Conservation (phyloP, 2,888 invertebrate genomes). For the Cryptosula pallasiana region DNA sequence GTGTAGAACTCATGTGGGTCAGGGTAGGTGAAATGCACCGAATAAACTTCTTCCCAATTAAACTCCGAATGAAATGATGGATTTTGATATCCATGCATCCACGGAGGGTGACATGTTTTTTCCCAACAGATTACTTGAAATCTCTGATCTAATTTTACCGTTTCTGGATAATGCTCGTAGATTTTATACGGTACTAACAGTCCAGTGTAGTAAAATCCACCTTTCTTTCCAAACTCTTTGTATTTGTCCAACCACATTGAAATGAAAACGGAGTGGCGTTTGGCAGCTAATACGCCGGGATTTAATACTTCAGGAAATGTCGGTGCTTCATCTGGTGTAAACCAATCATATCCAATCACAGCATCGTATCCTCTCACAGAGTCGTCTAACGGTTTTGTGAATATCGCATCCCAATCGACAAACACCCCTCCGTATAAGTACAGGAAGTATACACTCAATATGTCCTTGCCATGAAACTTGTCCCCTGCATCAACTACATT, state of each 20-base stretch:
- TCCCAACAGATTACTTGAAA: conserved; percentile 22
- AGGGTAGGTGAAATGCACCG: conserved; percentile 12
- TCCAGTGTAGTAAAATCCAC: conserved; percentile 19
- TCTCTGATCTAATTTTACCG: not conserved
- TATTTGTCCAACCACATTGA: conserved; percentile 21
- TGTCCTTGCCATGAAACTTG: conserved; percentile 41
- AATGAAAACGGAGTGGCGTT: conserved; percentile 13
- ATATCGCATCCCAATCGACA: conserved; percentile 47
- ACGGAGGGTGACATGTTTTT: conserved; percentile 17
- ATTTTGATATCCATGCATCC: not conserved
- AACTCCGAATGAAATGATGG: conserved; percentile 11
- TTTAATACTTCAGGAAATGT: conserved; percentile 13
- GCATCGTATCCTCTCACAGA: conserved; percentile 36
- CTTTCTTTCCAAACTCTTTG: conserved; percentile 23
- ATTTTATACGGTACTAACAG: conserved; percentile 7
- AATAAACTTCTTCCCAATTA: conserved; percentile 20
- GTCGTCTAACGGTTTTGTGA: conserved; percentile 38
- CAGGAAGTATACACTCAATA: conserved; percentile 44
- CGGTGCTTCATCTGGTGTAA: not conserved
- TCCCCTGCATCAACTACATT: conserved; percentile 36
- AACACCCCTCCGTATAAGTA: conserved; percentile 49
- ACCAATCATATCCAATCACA: conserved; percentile 43
- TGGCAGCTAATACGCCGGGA: conserved; percentile 11
- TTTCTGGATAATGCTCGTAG: conserved; percentile 11
- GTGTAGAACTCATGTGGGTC: conserved; percentile 16